Percentiles rank a stretch among this genome's conserved stretches.
Evolutionary conservation across 2,113 vertebrate genomes (phyloP).

Genomic region (Aythya baeri): DNA sequence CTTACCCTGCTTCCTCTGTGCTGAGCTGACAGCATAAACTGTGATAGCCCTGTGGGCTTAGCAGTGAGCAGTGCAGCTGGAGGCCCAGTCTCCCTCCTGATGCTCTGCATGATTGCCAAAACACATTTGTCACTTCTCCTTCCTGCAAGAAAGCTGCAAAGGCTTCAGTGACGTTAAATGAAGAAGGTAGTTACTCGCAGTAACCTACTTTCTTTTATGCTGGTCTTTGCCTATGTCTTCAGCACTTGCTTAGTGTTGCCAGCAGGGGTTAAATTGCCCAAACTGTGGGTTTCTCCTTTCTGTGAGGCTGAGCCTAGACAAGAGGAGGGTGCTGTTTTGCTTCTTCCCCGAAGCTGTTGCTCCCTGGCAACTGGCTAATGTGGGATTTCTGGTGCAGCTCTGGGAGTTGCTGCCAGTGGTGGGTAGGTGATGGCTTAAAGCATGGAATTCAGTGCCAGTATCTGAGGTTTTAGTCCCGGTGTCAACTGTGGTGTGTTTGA

Average conservation of each 20-base stretch:
- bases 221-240: not conserved
- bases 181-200: not conserved
- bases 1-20: not conserved
- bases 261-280: not conserved
- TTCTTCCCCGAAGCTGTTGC: not conserved
- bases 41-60: not conserved
- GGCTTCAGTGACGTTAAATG: not conserved
- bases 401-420: not conserved
- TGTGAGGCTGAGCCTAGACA: not conserved
- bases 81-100: not conserved
- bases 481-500: not conserved
- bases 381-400: not conserved
- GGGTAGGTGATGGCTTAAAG: not conserved
- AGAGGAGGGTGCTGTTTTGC: not conserved
- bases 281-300: not conserved
- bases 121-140: not conserved
- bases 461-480: not conserved
- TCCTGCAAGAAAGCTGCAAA: not conserved
- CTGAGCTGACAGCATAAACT: not conserved
- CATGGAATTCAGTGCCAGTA: fast-evolving
- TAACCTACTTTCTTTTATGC: not conserved
- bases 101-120: not conserved
- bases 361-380: not conserved
- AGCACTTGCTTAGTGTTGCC: not conserved
- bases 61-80: not conserved